These are phyloP conservation scores for Danionella dracula DNA, from an alignment of 2,797 vertebrate genomes.

Conservation along the genomic window DNA sequence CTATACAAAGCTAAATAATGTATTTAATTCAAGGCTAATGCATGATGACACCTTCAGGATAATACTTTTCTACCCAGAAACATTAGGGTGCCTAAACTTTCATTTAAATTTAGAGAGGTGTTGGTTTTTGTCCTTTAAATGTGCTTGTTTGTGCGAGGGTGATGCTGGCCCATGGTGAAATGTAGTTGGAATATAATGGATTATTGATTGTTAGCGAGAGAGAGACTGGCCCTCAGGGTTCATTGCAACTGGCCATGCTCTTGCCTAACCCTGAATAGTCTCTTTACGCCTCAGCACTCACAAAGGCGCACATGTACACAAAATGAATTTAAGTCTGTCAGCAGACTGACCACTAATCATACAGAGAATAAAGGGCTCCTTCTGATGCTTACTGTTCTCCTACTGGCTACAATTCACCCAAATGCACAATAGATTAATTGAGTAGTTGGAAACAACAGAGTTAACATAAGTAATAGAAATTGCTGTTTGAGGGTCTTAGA, in stretches of 20 bases:
- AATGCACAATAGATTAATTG: neutral
- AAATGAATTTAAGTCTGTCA: slow-evolving; percentile 67
- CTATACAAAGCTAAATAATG: neutral
- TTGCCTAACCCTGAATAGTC: slow-evolving; percentile 81
- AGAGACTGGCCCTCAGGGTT: slow-evolving; percentile 73
- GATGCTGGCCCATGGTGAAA: slow-evolving; percentile 56
- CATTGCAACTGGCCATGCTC: slow-evolving; percentile 72
- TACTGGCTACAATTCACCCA: slow-evolving; percentile 17
- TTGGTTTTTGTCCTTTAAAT: slow-evolving; percentile 19
- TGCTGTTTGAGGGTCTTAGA: neutral
- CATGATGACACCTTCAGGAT: neutral
- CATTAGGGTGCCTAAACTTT: neutral
- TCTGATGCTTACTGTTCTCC: slow-evolving; percentile 32
- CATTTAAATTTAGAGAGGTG: slow-evolving; percentile 18
- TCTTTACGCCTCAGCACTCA: slow-evolving; percentile 76
- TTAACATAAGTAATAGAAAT: too few species aligned
- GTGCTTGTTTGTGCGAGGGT: slow-evolving; percentile 35
- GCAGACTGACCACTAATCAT: slow-evolving; percentile 60
- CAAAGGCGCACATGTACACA: slow-evolving; percentile 50
- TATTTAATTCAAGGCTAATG: neutral
- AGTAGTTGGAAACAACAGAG: too few species aligned
- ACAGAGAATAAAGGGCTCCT: slow-evolving; percentile 30
- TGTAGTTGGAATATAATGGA: slow-evolving; percentile 90
- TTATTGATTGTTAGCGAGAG: slow-evolving; percentile 85
- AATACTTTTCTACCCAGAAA: slow-evolving; percentile 6